phyloP scores from a whole-genome alignment of 2,113 vertebrate genomes.

The Toxotes chatareus region DNA sequence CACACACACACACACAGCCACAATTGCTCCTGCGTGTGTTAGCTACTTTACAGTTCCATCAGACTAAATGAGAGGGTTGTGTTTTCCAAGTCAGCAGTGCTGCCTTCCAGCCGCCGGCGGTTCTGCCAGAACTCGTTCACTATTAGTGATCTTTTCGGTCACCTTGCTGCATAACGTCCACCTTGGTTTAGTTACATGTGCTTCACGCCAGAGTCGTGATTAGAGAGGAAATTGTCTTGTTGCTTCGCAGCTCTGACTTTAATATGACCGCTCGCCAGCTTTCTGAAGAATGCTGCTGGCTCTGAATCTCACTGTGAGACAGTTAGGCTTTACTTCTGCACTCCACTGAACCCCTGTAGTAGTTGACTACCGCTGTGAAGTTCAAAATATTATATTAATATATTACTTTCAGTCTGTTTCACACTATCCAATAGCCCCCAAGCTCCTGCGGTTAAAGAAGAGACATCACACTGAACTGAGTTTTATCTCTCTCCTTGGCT shows the following conservation, averaged over 20 bases:
- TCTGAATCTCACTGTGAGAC: background rate
- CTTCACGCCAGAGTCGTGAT: background rate
- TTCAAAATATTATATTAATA: too few relatives aligned
- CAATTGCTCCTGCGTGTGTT: constrained; percentile 68
- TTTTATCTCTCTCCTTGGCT: too few relatives aligned
- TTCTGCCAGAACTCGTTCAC: constrained; percentile 34
- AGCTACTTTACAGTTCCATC: constrained; percentile 67
- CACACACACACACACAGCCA: constrained; percentile 23
- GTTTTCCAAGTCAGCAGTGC: constrained; percentile 54
- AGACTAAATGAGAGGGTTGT: constrained; percentile 58
- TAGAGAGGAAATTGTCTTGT: background rate
- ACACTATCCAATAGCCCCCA: too few relatives aligned
- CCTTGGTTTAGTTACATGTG: background rate
- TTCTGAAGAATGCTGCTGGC: background rate
- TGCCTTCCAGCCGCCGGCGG: constrained; percentile 40
- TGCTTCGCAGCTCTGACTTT: background rate
- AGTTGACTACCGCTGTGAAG: background rate
- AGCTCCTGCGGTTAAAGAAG: too few relatives aligned
- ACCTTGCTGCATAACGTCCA: constrained; percentile 21
- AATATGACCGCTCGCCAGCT: background rate
- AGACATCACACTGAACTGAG: too few relatives aligned
- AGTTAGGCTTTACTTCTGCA: background rate
- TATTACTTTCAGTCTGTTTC: too few relatives aligned
- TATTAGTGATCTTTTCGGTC: constrained; percentile 14
- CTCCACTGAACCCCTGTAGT: background rate